Evolutionary conservation across 2,888 invertebrate genomes (phyloP), one percentile per base, ranked within the genome.

Genomic region (Uropetala carovei): DNA sequence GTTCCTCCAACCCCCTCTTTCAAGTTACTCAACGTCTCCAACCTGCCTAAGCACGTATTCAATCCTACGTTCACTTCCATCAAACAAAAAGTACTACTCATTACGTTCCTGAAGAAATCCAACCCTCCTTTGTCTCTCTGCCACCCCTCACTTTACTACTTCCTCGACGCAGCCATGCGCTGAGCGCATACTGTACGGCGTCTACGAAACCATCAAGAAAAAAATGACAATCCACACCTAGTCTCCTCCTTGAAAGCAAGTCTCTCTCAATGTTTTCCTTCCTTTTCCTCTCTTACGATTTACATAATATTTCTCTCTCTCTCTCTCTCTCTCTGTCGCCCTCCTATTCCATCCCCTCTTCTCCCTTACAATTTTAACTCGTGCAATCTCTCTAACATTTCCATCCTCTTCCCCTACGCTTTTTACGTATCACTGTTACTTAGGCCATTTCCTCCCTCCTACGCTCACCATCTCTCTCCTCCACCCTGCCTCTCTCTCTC

Each of bases 31-130:
- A 5, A 64, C 68, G 68, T 68, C 68, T 68, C 68, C 68, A 18
- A 9, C 68, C 68, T 68, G n/a, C 68, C 68, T 68, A 68, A 18
- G 68, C 68, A 22, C 11, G 18, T 11, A 68, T 68, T 68, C 68
- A 68, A 68, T 68, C 68, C 68, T 68, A 68, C 68, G 68, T 68
- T 18, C 68, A 68, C 18, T 68, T 68, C 18, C 68, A 64, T n/a
- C 64, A 64, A n/a, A 64, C 14, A 68, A n/a, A 68, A 18, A n/a
- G 68, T 22, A 18, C n/a, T n/a, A 68, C 16, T 68, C 68, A 68
- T 68, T 68, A 68, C 18, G n/a, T 68, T 18, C 68, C 68, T n/a
- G 68, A 22, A 68, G 68, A 64, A 64, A 64, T 64, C 64, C 64
- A 64, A 64, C 68, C 18, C n/a, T 68, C 68, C 11, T 68, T 68